Conservation (phyloP, 2,797 vertebrate genomes). For the Crocodylus rhombifer region DNA sequence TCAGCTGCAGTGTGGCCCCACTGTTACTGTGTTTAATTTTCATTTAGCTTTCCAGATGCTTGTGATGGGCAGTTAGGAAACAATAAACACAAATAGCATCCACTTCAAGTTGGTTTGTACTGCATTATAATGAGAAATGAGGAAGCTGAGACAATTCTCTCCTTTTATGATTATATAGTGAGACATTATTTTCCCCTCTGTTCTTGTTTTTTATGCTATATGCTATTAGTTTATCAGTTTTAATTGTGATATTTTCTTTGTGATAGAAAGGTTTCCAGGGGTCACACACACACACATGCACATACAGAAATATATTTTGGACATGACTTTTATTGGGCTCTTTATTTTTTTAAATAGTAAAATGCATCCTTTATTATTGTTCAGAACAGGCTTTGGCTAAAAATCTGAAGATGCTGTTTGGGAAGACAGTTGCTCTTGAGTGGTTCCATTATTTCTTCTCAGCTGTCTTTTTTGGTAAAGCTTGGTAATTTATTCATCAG, state of each 20-base stretch:
- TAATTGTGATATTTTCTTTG: not conserved
- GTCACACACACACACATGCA: not conserved
- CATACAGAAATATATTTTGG: too few relatives aligned
- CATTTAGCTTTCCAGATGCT: not conserved
- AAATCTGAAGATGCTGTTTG: conserved; percentile 30
- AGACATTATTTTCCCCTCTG: not conserved
- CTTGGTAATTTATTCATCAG: conserved; percentile 24
- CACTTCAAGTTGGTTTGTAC: not conserved
- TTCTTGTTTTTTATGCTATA: not conserved
- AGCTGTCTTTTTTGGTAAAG: conserved; percentile 7
- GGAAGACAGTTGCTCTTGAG: not conserved
- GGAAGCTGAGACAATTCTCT: not conserved
- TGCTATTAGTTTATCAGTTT: not conserved
- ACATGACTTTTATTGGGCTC: too few relatives aligned
- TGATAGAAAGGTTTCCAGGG: not conserved
- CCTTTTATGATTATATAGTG: rapidly evolving
- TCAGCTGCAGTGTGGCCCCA: not conserved
- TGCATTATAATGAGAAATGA: not conserved
- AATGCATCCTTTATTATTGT: too few relatives aligned
- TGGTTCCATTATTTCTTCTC: conserved; percentile 33
- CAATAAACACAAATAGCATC: conserved; percentile 11
- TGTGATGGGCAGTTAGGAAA: not conserved
- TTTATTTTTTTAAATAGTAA: too few relatives aligned
- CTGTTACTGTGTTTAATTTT: conserved; percentile 17
- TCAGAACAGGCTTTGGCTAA: conserved; percentile 22